Conservation (phyloP, 1,140 invertebrate species). For the Zaprionus taronus region DNA sequence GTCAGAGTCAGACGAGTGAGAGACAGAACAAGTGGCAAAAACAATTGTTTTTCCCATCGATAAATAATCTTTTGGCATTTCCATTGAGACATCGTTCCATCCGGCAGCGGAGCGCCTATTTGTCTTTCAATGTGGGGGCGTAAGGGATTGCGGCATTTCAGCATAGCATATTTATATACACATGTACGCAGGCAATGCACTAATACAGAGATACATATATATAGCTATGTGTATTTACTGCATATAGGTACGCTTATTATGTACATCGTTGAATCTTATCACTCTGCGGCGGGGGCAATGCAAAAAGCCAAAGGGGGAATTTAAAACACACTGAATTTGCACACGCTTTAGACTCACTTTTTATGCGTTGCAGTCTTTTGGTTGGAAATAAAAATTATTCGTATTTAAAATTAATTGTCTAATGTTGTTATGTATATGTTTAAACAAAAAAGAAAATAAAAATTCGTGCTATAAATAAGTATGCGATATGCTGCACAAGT, state of each 20-base stretch:
- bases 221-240: background rate
- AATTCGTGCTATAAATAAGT: slow-evolving; percentile 65
- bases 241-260: background rate
- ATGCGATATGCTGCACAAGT: slow-evolving; percentile 35
- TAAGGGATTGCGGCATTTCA: background rate
- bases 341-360: slow-evolving; percentile 38
- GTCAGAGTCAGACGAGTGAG: slow-evolving; percentile 65
- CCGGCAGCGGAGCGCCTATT: slow-evolving; percentile 1
- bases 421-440: slow-evolving; percentile 55
- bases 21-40: slow-evolving; percentile 45
- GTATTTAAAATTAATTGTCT: slow-evolving; percentile 35
- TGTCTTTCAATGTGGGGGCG: slow-evolving; percentile 1
- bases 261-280: slow-evolving; percentile 10
- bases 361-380: slow-evolving; percentile 24
- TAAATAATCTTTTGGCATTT: slow-evolving; percentile 8
- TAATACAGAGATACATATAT: background rate
- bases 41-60: slow-evolving; percentile 32
- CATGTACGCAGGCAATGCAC: background rate
- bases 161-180: background rate
- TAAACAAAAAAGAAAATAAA: slow-evolving; percentile 73
- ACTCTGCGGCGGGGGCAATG: slow-evolving; percentile 20
- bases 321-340: background rate
- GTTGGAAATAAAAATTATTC: slow-evolving; percentile 3
- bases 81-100: background rate
- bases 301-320: slow-evolving; percentile 12